phyloP scores from a whole-genome alignment of 2,888 invertebrate species.

The Pterostichus niger region DNA sequence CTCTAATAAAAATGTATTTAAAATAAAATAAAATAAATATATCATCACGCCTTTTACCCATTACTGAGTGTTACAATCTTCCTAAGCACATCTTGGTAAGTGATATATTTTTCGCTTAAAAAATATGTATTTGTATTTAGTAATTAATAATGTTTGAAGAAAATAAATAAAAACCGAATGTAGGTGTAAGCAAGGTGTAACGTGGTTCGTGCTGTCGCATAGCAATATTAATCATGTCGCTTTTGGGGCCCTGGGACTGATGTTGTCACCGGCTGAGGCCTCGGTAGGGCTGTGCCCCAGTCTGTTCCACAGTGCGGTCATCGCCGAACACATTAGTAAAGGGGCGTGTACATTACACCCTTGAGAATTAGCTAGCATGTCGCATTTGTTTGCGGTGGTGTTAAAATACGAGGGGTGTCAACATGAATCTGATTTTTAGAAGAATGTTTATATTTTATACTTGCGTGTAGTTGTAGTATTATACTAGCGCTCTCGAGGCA shows the following conservation, averaged over 20 bases:
- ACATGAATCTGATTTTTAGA: not conserved
- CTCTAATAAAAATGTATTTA: too few relatives aligned
- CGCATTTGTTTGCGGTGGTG: not conserved
- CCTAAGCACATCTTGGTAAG: too few relatives aligned
- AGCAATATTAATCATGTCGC: conserved; percentile 23
- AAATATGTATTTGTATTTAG: too few relatives aligned
- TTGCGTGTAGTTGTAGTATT: too few relatives aligned
- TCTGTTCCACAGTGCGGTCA: not conserved
- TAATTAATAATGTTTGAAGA: too few relatives aligned
- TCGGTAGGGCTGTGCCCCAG: conserved; percentile 1
- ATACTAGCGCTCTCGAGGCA: too few relatives aligned
- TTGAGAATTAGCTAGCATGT: not conserved
- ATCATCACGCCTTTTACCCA: too few relatives aligned
- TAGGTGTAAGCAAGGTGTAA: not conserved
- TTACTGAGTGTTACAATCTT: too few relatives aligned
- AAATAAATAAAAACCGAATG: too few relatives aligned
- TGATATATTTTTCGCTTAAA: too few relatives aligned
- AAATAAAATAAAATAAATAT: too few relatives aligned
- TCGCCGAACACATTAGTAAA: conserved; percentile 8
- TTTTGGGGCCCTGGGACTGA: conserved; percentile 30
- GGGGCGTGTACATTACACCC: conserved; percentile 6
- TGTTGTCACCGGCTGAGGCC: not conserved
- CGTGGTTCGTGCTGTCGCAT: not conserved
- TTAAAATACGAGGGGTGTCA: not conserved
- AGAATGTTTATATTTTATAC: too few relatives aligned